Conservation (phyloP, 2,888 invertebrate species). For the Merodon equestris region DNA sequence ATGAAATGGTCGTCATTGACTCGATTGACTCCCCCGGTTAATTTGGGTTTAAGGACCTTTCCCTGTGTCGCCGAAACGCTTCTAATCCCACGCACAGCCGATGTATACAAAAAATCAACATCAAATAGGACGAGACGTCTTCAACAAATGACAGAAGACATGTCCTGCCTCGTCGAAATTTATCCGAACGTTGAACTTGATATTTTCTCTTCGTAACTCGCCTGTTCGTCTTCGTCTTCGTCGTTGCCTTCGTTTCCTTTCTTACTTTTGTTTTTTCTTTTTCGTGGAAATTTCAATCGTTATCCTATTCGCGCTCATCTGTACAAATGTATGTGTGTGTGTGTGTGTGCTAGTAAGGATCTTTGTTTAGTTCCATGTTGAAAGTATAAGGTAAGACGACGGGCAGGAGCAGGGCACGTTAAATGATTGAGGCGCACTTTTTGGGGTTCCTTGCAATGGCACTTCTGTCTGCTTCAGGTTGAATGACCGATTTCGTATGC, state of each 20-base stretch:
- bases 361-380: conserved; percentile 46
- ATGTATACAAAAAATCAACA: background rate
- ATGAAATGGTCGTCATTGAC: conserved; percentile 54
- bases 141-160: conserved; percentile 46
- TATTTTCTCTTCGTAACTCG: conserved; percentile 40
- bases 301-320: conserved; percentile 3
- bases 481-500: conserved; percentile 60
- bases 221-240: conserved; percentile 21
- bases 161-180: conserved; percentile 53
- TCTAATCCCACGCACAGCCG: conserved; percentile 61
- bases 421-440: conserved; percentile 56
- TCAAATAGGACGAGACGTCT: conserved; percentile 3
- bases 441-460: conserved; percentile 57
- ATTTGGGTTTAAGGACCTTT: conserved; percentile 64
- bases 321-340: conserved; percentile 2
- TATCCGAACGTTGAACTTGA: conserved; percentile 67
- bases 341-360: conserved; percentile 13
- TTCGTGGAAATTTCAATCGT: conserved; percentile 14
- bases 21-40: conserved; percentile 63
- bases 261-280: too few relatives aligned
- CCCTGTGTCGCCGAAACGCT: conserved; percentile 25
- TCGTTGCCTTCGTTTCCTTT: too few relatives aligned
- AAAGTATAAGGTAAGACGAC: conserved; percentile 15
- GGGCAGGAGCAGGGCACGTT: conserved; percentile 9
- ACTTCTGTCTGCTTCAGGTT: conserved; percentile 51